These are phyloP conservation scores for Eurytoma adleriae DNA, from an alignment of 2,888 invertebrate species.

Conservation along the genomic window DNA sequence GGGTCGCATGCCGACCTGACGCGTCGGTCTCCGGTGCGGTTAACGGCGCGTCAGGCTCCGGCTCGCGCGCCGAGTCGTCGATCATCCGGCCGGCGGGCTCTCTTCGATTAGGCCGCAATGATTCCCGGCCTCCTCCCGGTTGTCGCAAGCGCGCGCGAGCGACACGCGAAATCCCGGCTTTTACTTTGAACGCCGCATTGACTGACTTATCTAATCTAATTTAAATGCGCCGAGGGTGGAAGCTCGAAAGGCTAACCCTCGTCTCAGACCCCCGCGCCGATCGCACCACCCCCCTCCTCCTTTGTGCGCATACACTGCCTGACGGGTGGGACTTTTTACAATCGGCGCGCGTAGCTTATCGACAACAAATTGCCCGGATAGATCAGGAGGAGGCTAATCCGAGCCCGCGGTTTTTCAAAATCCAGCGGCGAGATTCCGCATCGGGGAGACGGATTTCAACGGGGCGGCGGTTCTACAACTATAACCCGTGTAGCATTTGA, in stretches of 20 bases:
- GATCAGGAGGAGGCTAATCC: background rate
- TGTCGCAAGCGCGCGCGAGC: constrained; percentile 49
- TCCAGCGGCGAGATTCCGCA: background rate
- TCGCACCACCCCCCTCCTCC: constrained; percentile 1
- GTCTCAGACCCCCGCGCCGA: background rate
- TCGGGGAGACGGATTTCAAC: too few species aligned
- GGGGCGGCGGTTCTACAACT: too few species aligned
- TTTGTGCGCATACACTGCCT: background rate
- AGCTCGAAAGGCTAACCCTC: background rate
- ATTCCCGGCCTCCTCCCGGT: constrained; percentile 19
- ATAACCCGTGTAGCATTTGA: too few species aligned
- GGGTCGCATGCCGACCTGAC: too few species aligned
- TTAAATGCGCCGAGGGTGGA: constrained; percentile 69
- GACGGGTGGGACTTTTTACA: constrained; percentile 17
- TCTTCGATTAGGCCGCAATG: background rate
- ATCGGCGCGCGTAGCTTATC: constrained; percentile 17
- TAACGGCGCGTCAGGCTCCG: too few species aligned
- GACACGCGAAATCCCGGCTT: constrained; percentile 69
- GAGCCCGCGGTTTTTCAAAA: background rate
- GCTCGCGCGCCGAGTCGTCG: too few species aligned
- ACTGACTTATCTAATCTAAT: constrained; percentile 76
- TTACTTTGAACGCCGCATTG: constrained; percentile 73
- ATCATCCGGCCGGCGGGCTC: too few species aligned
- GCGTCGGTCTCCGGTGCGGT: too few species aligned
- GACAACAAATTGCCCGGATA: constrained; percentile 23